A percentile compares a stretch with the other conserved stretches of the same genome.
These are phyloP conservation scores for Magallana gigas DNA, from an alignment of 1,140 invertebrate genomes.

Conservation along the genomic window DNA sequence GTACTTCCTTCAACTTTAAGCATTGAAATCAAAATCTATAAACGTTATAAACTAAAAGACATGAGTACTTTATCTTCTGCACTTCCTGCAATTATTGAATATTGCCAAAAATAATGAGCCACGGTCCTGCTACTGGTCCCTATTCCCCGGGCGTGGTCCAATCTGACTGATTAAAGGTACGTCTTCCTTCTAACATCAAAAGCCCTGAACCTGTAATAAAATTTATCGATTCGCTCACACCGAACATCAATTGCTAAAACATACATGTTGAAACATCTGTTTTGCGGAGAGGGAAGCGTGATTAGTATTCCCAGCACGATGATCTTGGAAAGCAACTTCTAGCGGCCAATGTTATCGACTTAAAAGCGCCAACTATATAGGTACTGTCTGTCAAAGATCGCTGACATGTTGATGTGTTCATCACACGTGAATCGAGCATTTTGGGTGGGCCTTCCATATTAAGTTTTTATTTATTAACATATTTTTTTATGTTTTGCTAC, in stretches of 20 bases:
- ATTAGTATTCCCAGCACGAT: not conserved
- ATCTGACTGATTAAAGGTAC: not conserved
- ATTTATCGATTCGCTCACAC: not conserved
- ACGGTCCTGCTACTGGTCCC: not conserved
- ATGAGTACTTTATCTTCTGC: not conserved
- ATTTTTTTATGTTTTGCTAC: too few species aligned
- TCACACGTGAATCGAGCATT: too few species aligned
- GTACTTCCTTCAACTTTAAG: too few species aligned
- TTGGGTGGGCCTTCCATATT: too few species aligned
- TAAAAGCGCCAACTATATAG: too few species aligned
- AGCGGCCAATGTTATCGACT: too few species aligned
- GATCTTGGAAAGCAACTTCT: not conserved
- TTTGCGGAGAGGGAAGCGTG: not conserved
- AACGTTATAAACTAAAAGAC: too few species aligned
- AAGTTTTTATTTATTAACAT: too few species aligned
- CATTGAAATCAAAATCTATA: too few species aligned
- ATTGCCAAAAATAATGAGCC: not conserved
- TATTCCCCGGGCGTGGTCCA: not conserved
- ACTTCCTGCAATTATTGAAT: not conserved
- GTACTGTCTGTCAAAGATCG: too few species aligned
- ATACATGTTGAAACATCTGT: constrained; percentile 6
- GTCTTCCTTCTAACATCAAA: constrained; percentile 3
- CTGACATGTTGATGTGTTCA: too few species aligned
- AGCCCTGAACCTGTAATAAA: not conserved
- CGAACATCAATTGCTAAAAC: not conserved